A percentile compares a stretch with the other conserved stretches of the same genome.
Conservation (phyloP, 2,797 vertebrate species). For the Spinus pinus region DNA sequence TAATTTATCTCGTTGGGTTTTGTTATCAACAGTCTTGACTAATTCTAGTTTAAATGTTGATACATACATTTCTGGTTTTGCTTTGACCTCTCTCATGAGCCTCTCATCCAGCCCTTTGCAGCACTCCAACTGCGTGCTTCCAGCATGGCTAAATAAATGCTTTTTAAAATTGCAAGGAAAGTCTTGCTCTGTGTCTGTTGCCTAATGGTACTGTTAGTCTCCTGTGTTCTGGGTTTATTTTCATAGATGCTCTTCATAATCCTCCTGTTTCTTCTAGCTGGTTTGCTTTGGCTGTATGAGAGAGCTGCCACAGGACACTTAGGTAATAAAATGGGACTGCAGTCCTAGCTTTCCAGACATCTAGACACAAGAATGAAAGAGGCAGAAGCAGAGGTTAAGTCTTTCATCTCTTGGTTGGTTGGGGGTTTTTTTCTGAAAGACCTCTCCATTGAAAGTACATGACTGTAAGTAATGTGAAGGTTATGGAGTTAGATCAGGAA, state of each 20-base stretch:
- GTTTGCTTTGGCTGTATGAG: neutral
- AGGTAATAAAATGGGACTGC: neutral
- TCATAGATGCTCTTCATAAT: neutral
- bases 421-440: neutral
- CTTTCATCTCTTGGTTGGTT: neutral
- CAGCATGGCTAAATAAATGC: neutral
- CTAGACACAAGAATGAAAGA: neutral
- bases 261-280: neutral
- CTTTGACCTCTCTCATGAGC: neutral
- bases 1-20: neutral
- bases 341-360: neutral
- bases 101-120: neutral
- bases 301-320: neutral
- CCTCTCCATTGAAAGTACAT: neutral
- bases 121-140: neutral
- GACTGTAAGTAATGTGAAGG: neutral
- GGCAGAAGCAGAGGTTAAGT: neutral
- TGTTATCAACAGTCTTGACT: neutral
- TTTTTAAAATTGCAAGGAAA: neutral
- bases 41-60: neutral
- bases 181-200: neutral
- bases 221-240: neutral
- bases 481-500: neutral
- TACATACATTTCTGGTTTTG: neutral
- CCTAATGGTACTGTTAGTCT: neutral